These are phyloP conservation scores for Thaumetopoea pityocampa DNA, from an alignment of 1,140 invertebrate genomes.

Conservation along the genomic window DNA sequence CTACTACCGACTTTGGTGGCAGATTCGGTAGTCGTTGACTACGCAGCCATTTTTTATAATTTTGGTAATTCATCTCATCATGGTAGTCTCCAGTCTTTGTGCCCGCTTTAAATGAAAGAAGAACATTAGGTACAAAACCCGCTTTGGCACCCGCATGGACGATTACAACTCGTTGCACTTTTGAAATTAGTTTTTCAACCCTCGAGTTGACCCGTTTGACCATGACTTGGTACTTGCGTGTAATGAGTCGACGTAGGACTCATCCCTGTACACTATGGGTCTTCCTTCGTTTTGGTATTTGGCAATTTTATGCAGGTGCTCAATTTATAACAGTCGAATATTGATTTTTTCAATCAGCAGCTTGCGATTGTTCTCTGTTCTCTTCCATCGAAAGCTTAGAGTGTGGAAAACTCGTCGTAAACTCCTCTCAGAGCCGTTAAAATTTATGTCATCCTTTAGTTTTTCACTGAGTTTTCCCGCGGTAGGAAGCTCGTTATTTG, in stretches of 20 bases:
- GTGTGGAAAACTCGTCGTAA: not conserved
- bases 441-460: slow-evolving; percentile 1
- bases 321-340: not conserved
- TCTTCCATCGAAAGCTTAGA: slow-evolving; percentile 4
- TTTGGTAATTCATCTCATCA: slow-evolving; percentile 32
- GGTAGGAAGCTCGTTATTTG: slow-evolving; percentile 1
- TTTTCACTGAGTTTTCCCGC: not conserved
- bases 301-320: not conserved
- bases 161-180: slow-evolving; percentile 15
- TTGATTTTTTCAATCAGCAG: not conserved
- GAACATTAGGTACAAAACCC: slow-evolving; percentile 22
- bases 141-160: slow-evolving; percentile 18
- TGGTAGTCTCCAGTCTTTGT: slow-evolving; percentile 25
- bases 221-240: slow-evolving; percentile 1
- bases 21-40: slow-evolving; percentile 19
- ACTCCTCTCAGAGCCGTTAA: not conserved
- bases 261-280: slow-evolving; percentile 5
- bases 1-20: slow-evolving; percentile 9
- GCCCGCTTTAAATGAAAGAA: slow-evolving; percentile 18
- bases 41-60: slow-evolving; percentile 29
- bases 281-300: slow-evolving; percentile 6
- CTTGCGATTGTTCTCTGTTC: slow-evolving; percentile 3
- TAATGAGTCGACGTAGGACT: not conserved
- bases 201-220: not conserved
- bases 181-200: slow-evolving; percentile 14